Evolutionary conservation across 1,140 invertebrate genomes (phyloP).

Genomic region (Globodera ellingtonae): DNA sequence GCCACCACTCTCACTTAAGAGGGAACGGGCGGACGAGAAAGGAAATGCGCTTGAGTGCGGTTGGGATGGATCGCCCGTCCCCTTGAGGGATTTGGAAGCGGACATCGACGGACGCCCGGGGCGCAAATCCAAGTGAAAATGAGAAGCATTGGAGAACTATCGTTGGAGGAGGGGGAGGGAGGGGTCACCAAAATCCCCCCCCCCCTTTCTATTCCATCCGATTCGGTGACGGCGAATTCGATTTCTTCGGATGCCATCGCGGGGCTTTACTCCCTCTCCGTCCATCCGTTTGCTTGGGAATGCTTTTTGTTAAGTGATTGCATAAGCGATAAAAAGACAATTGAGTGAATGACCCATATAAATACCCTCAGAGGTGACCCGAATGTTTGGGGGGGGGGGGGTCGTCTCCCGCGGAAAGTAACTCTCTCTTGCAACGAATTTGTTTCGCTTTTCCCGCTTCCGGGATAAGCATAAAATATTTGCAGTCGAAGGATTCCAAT

Average conservation of each 20-base stretch:
- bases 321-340: slow-evolving; percentile 3
- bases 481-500: no score
- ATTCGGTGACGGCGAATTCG: background rate
- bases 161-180: no score
- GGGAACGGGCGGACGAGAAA: background rate
- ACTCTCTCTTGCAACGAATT: background rate
- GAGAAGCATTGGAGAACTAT: background rate
- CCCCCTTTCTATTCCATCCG: background rate
- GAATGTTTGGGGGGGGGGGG: background rate
- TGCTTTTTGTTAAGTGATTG: background rate
- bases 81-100: background rate
- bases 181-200: background rate
- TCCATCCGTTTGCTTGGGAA: background rate
- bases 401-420: background rate
- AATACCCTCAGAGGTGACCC: background rate
- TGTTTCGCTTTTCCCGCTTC: background rate
- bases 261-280: background rate
- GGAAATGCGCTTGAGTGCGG: background rate
- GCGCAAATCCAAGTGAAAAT: slow-evolving; percentile 2
- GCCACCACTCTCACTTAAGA: background rate
- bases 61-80: background rate
- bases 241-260: slow-evolving; percentile 1
- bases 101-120: background rate
- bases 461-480: no score
- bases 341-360: background rate